Conservation (phyloP, 2,113 vertebrate genomes). For the Delphinapterus leucas region DNA sequence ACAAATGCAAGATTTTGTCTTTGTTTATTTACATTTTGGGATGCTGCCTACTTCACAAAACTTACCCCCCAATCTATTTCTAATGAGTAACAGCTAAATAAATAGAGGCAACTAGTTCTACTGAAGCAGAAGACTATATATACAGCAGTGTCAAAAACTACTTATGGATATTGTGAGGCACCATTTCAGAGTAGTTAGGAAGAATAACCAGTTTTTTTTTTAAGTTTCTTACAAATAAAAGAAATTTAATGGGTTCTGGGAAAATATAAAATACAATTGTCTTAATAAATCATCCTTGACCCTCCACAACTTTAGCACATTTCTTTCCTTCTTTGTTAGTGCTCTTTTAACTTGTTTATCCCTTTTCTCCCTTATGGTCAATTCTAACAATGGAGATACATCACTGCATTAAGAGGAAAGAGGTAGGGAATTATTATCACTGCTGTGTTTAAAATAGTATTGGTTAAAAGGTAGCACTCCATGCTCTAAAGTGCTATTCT, state of each 20-base stretch:
- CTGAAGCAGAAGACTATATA: background rate
- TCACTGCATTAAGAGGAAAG: background rate
- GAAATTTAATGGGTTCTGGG: background rate
- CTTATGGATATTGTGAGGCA: background rate
- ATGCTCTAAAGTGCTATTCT: background rate
- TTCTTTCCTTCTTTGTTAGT: background rate
- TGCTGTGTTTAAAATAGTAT: background rate
- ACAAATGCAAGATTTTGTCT: background rate
- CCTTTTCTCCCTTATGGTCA: background rate
- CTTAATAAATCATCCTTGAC: background rate
- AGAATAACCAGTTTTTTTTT: background rate
- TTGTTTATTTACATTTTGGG: background rate
- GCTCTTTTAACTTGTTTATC: background rate
- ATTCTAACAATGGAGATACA: background rate
- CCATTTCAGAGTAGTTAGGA: background rate
- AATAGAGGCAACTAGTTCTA: background rate
- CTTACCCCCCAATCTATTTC: background rate
- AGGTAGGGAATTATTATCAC: background rate
- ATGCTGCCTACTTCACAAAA: slow-evolving; percentile 29
- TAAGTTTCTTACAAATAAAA: slow-evolving; percentile 11
- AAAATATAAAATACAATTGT: background rate
- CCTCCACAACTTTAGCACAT: background rate
- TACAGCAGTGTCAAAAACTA: background rate
- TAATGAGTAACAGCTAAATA: slow-evolving; percentile 1
- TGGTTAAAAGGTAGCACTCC: background rate